Conservation (phyloP, 2,113 vertebrate genomes). For the Aldabrachelys gigantea region DNA sequence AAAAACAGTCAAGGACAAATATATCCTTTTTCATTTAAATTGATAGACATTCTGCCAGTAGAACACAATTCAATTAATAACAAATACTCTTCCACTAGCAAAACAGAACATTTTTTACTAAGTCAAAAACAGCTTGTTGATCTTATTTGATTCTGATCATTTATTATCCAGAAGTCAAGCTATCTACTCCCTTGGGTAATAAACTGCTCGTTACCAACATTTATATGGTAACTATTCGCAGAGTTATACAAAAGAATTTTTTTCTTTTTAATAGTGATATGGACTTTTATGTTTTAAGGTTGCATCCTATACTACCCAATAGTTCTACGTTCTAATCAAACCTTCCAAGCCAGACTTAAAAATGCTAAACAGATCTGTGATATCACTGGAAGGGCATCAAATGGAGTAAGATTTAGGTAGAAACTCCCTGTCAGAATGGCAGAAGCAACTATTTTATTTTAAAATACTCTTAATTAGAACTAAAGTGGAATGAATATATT, state of each 20-base stretch:
- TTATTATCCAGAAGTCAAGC: neutral
- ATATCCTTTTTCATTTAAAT: neutral
- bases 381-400: neutral
- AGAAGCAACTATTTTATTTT: neutral
- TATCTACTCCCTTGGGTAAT: neutral
- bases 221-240: neutral
- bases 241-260: neutral
- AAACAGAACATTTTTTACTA: neutral
- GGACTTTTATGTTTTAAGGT: neutral
- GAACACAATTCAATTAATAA: neutral
- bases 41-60: neutral
- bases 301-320: neutral
- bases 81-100: neutral
- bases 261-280: neutral
- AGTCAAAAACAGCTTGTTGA: neutral
- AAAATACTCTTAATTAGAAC: neutral
- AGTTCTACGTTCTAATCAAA: neutral
- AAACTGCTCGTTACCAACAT: neutral
- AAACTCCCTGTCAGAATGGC: neutral
- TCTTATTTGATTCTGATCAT: neutral
- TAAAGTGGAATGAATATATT: neutral
- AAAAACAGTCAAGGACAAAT: conserved; percentile 16
- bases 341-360: neutral
- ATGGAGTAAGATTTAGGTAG: neutral
- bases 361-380: neutral